Conservation (phyloP, 2,888 invertebrate species). For the Hedya salicella region DNA sequence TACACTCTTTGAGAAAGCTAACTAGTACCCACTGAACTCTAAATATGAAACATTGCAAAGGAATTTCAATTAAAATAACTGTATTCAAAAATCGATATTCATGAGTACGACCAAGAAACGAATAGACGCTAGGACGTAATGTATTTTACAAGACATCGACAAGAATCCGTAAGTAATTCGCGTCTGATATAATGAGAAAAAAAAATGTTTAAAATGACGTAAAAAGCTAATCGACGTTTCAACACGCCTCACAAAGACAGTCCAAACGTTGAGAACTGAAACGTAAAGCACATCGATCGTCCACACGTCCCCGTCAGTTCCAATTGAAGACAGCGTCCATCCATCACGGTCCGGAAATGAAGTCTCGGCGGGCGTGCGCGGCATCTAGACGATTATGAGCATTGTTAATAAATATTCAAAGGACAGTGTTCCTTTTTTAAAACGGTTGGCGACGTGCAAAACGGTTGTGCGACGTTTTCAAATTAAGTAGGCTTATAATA, state of each 20-base stretch:
- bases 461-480: not conserved
- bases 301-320: conserved; percentile 10
- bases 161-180: too few species aligned
- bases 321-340: not conserved
- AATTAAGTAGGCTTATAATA: not conserved
- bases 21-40: too few species aligned
- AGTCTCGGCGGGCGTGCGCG: conserved; percentile 12
- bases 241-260: not conserved
- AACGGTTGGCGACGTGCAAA: not conserved
- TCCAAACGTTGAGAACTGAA: not conserved
- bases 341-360: conserved; percentile 7
- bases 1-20: too few species aligned
- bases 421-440: conserved; percentile 5
- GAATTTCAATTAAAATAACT: too few species aligned
- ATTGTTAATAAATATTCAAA: conserved; percentile 9
- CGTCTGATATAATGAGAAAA: too few species aligned
- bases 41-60: too few species aligned
- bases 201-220: too few species aligned
- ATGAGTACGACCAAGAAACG: too few species aligned
- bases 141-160: too few species aligned
- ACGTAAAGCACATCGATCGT: conserved; percentile 13
- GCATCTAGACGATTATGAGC: conserved; percentile 2
- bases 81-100: too few species aligned
- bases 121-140: too few species aligned
- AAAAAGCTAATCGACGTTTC: not conserved